Evolutionary conservation across 2,888 invertebrate genomes (phyloP), one percentile per base, ranked within the genome.

Genomic region (Aspidapion aeneum): DNA sequence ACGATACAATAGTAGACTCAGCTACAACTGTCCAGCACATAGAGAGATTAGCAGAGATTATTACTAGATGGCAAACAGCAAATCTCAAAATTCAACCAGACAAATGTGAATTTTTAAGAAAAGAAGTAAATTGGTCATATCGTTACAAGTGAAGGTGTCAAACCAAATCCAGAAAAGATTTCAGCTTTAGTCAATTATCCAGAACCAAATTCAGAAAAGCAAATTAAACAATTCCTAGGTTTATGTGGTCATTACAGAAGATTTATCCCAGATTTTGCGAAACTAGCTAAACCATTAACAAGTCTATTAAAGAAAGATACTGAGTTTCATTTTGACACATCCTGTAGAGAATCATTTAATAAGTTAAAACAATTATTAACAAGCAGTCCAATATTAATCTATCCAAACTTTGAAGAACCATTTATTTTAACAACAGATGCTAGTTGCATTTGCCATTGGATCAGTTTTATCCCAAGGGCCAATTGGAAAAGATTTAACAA

Each of bases 401-500:
- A 72, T 57, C 74, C 75, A 1, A 68, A 76, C 63, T 74, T 74
- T 65, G 52, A 58, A 1, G 65, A 69, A 68, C 56, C 63, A 52
- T 77, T 74, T 62, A 69, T 66, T 60, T 35, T 74, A 17, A 74
- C 73, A 3, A 78, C 72, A n/a, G 77, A 72, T 60, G 76, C 72
- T 18, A 72, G 35, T 70, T 48, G 71, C 70, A 55, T 72, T 63
- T 61, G 75, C 73, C 2, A 68, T 73, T 21, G 74, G 72, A 19
- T 69, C 72, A 7, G 71, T 77, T 2, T 60, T 75, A 1, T 71
- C 74, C 1, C 77, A 79, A 66, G 66, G 65, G n/a, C 18, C 71
- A 0, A 70, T 73, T 55, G 73, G 72, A 2, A 69, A 74, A 57
- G 77, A 78, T 51, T 63, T 71, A 17, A 76, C 76, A 9, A 68